Evolutionary conservation across 2,888 invertebrate species (phyloP).

Genomic region (Drosophila buzzatii): DNA sequence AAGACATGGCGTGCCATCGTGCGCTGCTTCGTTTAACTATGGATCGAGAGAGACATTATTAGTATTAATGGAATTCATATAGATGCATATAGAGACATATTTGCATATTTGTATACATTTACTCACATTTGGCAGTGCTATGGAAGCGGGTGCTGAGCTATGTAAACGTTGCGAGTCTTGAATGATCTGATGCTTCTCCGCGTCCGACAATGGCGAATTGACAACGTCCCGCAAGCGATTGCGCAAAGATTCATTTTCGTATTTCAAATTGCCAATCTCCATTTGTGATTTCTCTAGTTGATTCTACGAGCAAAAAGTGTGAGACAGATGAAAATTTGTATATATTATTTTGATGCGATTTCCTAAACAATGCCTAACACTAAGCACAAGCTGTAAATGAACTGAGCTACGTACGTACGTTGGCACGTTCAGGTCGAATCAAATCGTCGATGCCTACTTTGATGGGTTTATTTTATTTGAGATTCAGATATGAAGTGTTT

Average conservation of each 20-base stretch:
- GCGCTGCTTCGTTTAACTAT: conserved; percentile 57
- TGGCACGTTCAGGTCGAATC: neutral
- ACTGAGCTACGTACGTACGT: neutral
- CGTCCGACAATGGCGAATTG: conserved; percentile 93
- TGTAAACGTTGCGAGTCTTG: conserved; percentile 90
- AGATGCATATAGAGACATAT: neutral
- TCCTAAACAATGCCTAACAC: conserved; percentile 13
- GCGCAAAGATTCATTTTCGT: conserved; percentile 91
- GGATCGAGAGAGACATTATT: neutral
- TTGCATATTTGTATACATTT: neutral
- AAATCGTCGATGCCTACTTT: neutral
- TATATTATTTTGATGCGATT: neutral
- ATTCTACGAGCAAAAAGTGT: conserved; percentile 65
- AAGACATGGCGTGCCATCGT: conserved; percentile 88
- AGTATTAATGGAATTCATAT: neutral
- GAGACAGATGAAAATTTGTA: conserved; percentile 13
- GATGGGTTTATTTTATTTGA: neutral
- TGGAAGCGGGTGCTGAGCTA: conserved; percentile 91
- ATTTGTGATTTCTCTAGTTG: conserved; percentile 84
- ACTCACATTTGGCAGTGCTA: conserved; percentile 86
- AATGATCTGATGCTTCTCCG: conserved; percentile 92
- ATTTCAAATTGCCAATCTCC: conserved; percentile 87
- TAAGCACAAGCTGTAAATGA: conserved; percentile 10
- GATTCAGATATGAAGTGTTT: neutral
- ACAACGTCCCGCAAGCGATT: conserved; percentile 91